Percentiles rank a stretch among this genome's conserved stretches.
These are phyloP conservation scores for Hanleya hanleyi DNA, from an alignment of 2,888 invertebrate genomes.

Conservation along the genomic window DNA sequence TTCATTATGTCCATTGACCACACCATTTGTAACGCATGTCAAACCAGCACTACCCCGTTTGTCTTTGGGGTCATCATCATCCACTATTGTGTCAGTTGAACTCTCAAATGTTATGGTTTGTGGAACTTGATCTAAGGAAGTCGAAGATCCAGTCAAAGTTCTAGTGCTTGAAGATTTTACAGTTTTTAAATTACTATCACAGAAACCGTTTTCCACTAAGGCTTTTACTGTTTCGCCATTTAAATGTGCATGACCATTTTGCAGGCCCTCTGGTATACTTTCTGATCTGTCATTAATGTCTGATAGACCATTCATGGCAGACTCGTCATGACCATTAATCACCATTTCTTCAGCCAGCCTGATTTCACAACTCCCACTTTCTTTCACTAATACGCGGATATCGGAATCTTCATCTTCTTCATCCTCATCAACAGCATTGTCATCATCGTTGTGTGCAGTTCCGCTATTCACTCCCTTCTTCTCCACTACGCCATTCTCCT, in stretches of 20 bases:
- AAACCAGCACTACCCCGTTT: background rate
- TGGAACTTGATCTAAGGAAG: background rate
- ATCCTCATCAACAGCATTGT: conserved; percentile 8
- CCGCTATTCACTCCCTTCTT: conserved; percentile 11
- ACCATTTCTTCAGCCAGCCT: conserved; percentile 10
- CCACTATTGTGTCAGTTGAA: conserved; percentile 77
- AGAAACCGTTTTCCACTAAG: background rate
- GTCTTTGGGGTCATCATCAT: conserved; percentile 28
- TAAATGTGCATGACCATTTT: background rate
- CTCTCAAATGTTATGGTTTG: conserved; percentile 72
- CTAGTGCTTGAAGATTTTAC: background rate
- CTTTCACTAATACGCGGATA: background rate
- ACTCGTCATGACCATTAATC: conserved; percentile 21
- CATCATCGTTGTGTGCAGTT: conserved; percentile 10
- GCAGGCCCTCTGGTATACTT: background rate
- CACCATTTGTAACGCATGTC: too few relatives aligned
- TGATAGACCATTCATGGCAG: background rate
- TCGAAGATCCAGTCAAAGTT: background rate
- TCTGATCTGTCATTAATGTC: background rate
- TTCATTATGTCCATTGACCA: too few relatives aligned
- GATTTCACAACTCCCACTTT: conserved; percentile 8
- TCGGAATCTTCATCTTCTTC: conserved; percentile 11
- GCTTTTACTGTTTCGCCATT: background rate
- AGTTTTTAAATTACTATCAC: conserved; percentile 6
- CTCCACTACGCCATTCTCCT: conserved; percentile 5